Base-by-base conservation (phyloP, 2,797 vertebrate genomes). In the Lagodon rhomboides region DNA sequence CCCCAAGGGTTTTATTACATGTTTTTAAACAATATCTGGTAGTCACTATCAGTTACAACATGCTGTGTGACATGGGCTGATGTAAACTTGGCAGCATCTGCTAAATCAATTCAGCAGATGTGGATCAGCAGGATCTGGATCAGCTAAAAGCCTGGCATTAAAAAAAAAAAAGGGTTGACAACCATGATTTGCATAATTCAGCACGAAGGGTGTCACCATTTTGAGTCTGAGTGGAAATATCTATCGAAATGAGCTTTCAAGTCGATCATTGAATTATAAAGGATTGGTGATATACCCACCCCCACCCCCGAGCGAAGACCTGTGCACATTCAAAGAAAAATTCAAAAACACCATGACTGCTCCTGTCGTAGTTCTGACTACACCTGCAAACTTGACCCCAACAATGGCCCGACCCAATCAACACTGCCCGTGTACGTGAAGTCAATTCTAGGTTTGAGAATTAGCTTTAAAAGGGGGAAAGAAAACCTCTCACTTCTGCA, bases 91-190 rank as follows among this genome's bases (percentile, higher is more conserved):
- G 58, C 56, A 51, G 43, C 46, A 44, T 12, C 63, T 38, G 15
- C 44, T 49, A 3, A 54, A 61, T 65, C 27, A 9, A 41, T 15
- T n/a, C 13, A 12, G 18, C 30, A 22, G 34, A 43, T 16, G 38
- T 20, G 22, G n/a, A 55, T 71, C 56, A 25, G 23, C 23, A 34
- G 34, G n/a, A 55, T 71, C 56, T 20, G 22, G n/a, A 55, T 71
- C 56, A 25, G 23, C 23, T 17, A 46, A 18, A 55, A 18, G 43
- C 12, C 25, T 58, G 8, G 1, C 38, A 66, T 15, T 44, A 44
- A 46, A 49, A n/a, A 67, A 23, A 43, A 12, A 66, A 54, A 23
- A 4, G 8, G 34, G 11, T 0, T 47, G 38, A 58, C 30, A 58
- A 17, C 9, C 27, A 25, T 15, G 44, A 41, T 49, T 60, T 30